Evolutionary conservation across 2,888 invertebrate genomes (phyloP).

Genomic region (Steinernema hermaphroditum): DNA sequence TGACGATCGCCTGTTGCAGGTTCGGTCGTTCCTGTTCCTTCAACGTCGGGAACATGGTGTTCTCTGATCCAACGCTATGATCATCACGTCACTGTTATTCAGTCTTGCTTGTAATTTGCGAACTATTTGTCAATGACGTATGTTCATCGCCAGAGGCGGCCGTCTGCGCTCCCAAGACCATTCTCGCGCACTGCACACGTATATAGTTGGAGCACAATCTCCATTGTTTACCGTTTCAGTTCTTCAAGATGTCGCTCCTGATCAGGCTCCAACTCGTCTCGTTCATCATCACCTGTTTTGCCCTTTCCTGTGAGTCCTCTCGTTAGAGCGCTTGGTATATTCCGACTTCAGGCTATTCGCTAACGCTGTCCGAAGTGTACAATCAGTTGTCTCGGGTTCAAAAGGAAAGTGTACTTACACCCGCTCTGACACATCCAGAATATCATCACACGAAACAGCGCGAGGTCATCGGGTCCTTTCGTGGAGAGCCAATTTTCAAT

Average conservation of each 20-base stretch:
- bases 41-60: no score
- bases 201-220: not conserved
- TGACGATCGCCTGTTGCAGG: no score
- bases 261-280: not conserved
- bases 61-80: no score
- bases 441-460: conserved; percentile 9
- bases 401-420: not conserved
- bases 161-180: no score
- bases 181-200: no score
- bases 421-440: not conserved
- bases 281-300: not conserved
- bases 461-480: conserved; percentile 15
- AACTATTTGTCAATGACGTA: no score
- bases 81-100: no score
- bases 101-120: no score
- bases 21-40: no score
- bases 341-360: not conserved
- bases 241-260: not conserved
- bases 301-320: not conserved
- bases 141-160: no score
- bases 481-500: conserved; percentile 12
- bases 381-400: not conserved
- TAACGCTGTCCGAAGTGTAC: conserved; percentile 16
- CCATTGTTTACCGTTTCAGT: conserved; percentile 5
- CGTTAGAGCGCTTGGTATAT: not conserved